These are phyloP conservation scores for Kryptolebias marmoratus DNA, from an alignment of 2,113 vertebrate species.

Conservation along the genomic window DNA sequence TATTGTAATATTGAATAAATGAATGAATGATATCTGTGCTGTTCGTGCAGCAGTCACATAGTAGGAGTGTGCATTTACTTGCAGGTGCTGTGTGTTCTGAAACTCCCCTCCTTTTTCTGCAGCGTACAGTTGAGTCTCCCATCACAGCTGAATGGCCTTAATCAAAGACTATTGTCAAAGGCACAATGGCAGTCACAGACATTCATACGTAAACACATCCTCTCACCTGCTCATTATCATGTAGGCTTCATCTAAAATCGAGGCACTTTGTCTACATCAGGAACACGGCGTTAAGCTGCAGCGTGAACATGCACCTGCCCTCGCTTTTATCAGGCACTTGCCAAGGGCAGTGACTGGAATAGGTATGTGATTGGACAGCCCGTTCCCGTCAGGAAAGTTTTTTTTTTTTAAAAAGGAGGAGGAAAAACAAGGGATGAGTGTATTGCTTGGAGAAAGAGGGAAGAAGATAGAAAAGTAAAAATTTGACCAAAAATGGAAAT, in stretches of 20 bases:
- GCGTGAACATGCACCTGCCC: conserved; percentile 23
- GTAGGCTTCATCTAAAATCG: conserved; percentile 50
- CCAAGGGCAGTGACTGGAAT: conserved; percentile 43
- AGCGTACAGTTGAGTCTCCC: conserved; percentile 16
- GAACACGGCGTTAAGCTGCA: conserved; percentile 53
- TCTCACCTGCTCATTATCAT: conserved; percentile 67
- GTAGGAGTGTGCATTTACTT: neutral
- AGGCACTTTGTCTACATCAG: conserved; percentile 36
- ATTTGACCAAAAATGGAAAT: neutral
- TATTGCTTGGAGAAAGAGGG: neutral
- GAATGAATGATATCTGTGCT: neutral
- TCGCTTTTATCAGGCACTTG: conserved; percentile 16
- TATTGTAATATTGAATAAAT: neutral
- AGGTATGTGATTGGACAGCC: conserved; percentile 46
- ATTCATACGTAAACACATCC: conserved; percentile 49
- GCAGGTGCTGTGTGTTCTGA: conserved; percentile 3
- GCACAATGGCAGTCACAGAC: conserved; percentile 49
- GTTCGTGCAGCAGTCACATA: neutral
- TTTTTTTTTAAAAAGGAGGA: neutral
- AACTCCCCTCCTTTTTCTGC: neutral
- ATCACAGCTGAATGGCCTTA: conserved; percentile 40
- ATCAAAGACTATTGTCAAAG: conserved; percentile 67
- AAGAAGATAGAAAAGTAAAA: conserved; percentile 2
- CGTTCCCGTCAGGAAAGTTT: conserved; percentile 8
- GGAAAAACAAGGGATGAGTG: neutral